These are phyloP conservation scores for Drosophila bipectinata DNA, from an alignment of 1,140 invertebrate genomes.

Conservation along the genomic window DNA sequence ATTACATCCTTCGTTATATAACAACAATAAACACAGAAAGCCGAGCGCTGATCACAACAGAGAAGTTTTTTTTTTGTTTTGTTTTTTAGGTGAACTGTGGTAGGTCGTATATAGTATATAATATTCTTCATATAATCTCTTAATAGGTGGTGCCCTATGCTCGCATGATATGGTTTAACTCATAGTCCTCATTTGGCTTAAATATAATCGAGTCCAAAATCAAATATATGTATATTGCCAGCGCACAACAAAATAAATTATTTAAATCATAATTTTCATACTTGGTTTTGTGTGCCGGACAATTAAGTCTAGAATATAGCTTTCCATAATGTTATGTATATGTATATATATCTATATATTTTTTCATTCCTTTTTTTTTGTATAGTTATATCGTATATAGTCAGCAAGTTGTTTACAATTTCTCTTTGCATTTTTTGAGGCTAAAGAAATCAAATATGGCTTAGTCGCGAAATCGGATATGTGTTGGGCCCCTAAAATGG, in stretches of 20 bases:
- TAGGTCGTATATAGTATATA: neutral
- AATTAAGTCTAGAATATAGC: conserved; percentile 28
- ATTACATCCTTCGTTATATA: conserved; percentile 14
- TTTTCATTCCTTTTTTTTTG: neutral
- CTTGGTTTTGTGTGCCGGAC: no score
- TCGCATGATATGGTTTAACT: conserved; percentile 40
- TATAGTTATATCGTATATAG: conserved; percentile 49
- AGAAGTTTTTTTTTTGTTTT: conserved; percentile 17
- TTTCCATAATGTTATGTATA: conserved; percentile 7
- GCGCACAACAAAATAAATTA: neutral
- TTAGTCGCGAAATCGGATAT: conserved; percentile 63
- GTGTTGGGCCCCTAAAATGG: conserved; percentile 24
- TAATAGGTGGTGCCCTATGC: conserved; percentile 57
- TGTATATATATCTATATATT: conserved; percentile 20
- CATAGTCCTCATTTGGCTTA: conserved; percentile 13
- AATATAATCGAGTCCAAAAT: conserved; percentile 32
- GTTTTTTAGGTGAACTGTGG: conserved; percentile 12
- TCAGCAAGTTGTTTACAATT: conserved; percentile 63
- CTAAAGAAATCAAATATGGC: conserved; percentile 31
- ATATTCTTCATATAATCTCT: conserved; percentile 13
- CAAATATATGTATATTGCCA: neutral
- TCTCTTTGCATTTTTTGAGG: conserved; percentile 38
- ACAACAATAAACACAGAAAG: conserved; percentile 67
- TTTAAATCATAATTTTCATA: neutral
- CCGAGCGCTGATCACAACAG: conserved; percentile 55